Conservation (phyloP, 2,888 invertebrate species). For the Odontomyia ornata region DNA sequence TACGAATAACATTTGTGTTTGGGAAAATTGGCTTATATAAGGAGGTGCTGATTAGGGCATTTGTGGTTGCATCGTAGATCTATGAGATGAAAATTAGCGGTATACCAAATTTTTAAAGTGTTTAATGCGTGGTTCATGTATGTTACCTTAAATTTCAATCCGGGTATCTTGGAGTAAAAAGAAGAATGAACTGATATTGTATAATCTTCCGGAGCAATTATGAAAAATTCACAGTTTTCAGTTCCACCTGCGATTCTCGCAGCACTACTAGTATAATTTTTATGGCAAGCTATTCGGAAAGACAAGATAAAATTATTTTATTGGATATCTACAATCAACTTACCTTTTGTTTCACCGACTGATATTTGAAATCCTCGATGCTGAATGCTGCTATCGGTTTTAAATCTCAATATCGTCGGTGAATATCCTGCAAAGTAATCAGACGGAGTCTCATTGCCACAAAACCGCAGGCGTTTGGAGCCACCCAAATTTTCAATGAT, state of each 20-base stretch:
- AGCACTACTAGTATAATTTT: constrained; percentile 73
- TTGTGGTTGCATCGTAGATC: constrained; percentile 65
- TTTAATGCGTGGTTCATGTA: too few relatives aligned
- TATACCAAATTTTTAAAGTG: too few relatives aligned
- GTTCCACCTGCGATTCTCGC: constrained; percentile 69
- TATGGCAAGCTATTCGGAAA: constrained; percentile 63
- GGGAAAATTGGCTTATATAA: constrained; percentile 73
- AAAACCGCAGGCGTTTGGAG: constrained; percentile 53
- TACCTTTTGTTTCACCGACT: constrained; percentile 67
- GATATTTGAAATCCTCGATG: constrained; percentile 71
- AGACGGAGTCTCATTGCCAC: constrained; percentile 63
- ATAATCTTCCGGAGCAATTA: constrained; percentile 71
- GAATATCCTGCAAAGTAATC: constrained; percentile 62
- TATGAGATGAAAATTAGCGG: too few relatives aligned
- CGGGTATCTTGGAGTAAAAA: constrained; percentile 60
- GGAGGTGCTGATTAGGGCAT: constrained; percentile 63
- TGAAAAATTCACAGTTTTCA: constrained; percentile 70
- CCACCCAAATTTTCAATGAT: constrained; percentile 51
- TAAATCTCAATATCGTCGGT: constrained; percentile 60
- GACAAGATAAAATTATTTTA: too few relatives aligned
- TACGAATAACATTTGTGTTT: constrained; percentile 69
- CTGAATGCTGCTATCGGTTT: constrained; percentile 62
- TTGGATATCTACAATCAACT: constrained; percentile 49
- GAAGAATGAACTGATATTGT: constrained; percentile 77
- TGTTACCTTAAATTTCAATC: constrained; percentile 53